A percentile compares a stretch with the other conserved stretches of the same genome.
Conservation (phyloP, 2,888 invertebrate species). For the Chromoteleia sp. region DNA sequence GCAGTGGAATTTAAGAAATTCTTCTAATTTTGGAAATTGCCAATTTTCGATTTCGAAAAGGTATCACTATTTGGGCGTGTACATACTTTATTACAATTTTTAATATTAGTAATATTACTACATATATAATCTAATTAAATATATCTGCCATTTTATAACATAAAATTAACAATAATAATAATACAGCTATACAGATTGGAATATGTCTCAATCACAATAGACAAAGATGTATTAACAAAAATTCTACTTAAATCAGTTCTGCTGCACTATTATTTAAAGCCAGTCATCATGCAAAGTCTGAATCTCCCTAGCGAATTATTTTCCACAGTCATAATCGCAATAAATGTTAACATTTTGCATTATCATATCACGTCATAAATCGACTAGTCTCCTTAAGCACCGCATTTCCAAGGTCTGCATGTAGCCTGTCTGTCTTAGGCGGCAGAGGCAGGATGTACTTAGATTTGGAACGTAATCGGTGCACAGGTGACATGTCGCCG, state of each 20-base stretch:
- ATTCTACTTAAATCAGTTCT: constrained; percentile 10
- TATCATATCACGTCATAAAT: constrained; percentile 56
- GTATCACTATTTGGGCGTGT: too few relatives aligned
- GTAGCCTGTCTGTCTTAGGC: constrained; percentile 84
- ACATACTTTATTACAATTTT: too few relatives aligned
- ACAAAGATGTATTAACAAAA: constrained; percentile 56
- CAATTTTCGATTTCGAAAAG: too few relatives aligned
- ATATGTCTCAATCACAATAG: constrained; percentile 14
- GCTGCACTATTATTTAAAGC: constrained; percentile 26
- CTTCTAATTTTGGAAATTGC: too few relatives aligned
- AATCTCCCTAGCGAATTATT: constrained; percentile 29
- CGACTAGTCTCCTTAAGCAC: constrained; percentile 58
- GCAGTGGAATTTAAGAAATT: too few relatives aligned
- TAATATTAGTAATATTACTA: too few relatives aligned
- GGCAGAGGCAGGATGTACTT: constrained; percentile 86
- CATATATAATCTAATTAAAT: too few relatives aligned
- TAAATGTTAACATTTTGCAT: constrained; percentile 27
- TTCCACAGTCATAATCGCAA: constrained; percentile 22
- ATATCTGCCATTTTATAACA: too few relatives aligned
- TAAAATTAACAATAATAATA: too few relatives aligned
- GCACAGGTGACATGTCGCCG: constrained; percentile 89
- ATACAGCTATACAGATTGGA: constrained; percentile 12
- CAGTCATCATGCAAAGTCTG: constrained; percentile 56
- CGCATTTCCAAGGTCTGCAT: constrained; percentile 77
- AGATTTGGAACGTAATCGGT: constrained; percentile 87